These are phyloP conservation scores for Magallana angulata DNA, from an alignment of 1,140 invertebrate species.

Conservation along the genomic window DNA sequence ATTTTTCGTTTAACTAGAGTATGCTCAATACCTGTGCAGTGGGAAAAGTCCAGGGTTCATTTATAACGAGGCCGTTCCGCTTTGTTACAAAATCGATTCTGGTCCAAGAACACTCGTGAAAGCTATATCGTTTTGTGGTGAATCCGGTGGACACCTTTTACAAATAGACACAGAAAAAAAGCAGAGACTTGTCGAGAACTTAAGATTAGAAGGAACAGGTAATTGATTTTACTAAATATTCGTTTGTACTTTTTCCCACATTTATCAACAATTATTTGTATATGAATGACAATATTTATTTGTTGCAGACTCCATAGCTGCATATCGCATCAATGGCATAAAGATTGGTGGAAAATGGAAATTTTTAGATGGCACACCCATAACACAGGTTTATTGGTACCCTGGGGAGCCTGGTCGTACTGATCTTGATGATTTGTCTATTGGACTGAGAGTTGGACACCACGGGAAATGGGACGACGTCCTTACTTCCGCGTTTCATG, in stretches of 20 bases:
- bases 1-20: background rate
- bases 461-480: background rate
- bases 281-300: background rate
- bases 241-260: background rate
- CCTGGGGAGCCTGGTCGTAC: background rate
- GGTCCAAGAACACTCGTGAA: background rate
- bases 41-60: background rate
- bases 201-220: background rate
- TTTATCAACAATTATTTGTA: background rate
- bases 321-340: background rate
- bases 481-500: background rate
- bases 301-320: background rate
- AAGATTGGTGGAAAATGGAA: background rate
- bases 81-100: background rate
- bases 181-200: background rate
- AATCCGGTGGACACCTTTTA: background rate
- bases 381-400: background rate
- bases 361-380: background rate
- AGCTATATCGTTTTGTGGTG: background rate
- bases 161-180: constrained; percentile 3
- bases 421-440: background rate
- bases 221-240: background rate
- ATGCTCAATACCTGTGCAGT: background rate
- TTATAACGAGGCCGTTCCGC: background rate
- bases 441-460: background rate